phyloP scores from a whole-genome alignment of 2,888 invertebrate species.

The Carterocephalus palaemon region DNA sequence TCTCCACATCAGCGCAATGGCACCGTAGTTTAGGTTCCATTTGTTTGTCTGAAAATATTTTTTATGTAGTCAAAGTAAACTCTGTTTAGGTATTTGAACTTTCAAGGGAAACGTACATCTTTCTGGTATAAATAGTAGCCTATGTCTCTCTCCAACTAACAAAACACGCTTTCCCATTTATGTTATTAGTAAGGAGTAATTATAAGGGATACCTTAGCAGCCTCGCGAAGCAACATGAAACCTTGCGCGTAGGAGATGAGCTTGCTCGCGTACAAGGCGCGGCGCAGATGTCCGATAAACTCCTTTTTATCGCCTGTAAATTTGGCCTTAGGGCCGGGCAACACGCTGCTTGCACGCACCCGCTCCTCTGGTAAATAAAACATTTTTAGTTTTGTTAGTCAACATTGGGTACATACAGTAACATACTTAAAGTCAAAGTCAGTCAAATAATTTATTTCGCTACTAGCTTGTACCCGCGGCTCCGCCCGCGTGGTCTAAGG shows the following conservation, averaged over 20 bases:
- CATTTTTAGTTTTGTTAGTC: background rate
- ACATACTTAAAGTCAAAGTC: no score
- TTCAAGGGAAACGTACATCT: no score
- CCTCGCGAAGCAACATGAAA: conserved; percentile 96
- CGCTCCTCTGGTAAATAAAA: conserved; percentile 82
- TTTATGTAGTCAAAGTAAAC: background rate
- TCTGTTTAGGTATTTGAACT: background rate
- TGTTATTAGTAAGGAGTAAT: no score
- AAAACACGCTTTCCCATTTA: background rate
- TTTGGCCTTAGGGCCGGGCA: conserved; percentile 83
- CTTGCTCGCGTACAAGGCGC: conserved; percentile 98
- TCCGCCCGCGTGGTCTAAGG: no score
- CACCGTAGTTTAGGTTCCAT: conserved; percentile 98
- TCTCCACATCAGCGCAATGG: conserved; percentile 99
- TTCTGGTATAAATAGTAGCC: no score
- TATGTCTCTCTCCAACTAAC: background rate
- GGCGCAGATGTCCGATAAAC: conserved; percentile 90
- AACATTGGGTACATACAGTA: no score
- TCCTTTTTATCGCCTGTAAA: conserved; percentile 85
- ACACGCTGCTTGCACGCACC: conserved; percentile 85
- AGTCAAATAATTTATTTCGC: no score
- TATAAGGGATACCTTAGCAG: conserved; percentile 92
- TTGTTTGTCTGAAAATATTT: conserved; percentile 76
- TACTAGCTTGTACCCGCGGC: no score
- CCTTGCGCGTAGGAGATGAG: conserved; percentile 99